Evolutionary conservation across 1,140 invertebrate genomes (phyloP).

Genomic region (Notospermus geniculatus): DNA sequence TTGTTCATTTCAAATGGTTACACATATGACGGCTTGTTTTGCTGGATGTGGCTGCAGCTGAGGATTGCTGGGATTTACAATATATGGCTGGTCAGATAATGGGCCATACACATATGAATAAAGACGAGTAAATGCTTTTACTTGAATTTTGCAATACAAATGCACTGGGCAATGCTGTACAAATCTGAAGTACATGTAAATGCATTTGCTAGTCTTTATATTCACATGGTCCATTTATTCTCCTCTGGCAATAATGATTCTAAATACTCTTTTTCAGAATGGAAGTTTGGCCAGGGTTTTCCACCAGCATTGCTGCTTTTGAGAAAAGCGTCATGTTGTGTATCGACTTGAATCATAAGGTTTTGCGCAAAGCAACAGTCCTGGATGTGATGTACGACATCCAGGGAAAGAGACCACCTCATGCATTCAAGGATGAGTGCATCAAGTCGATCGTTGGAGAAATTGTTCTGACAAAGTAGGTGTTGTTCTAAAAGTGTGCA

Average conservation of each 20-base stretch:
- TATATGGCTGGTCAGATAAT: too few species aligned
- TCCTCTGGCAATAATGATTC: too few species aligned
- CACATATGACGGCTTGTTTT: not conserved
- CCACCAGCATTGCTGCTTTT: constrained; percentile 77
- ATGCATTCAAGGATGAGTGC: constrained; percentile 61
- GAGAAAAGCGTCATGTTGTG: constrained; percentile 82
- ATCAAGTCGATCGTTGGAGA: constrained; percentile 65
- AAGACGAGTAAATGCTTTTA: too few species aligned
- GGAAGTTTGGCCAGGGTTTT: constrained; percentile 82
- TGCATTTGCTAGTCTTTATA: too few species aligned
- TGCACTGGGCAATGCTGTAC: too few species aligned
- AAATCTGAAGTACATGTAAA: too few species aligned
- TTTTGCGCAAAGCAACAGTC: constrained; percentile 75
- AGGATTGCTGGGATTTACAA: not conserved
- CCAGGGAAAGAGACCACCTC: constrained; percentile 54
- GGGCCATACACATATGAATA: too few species aligned
- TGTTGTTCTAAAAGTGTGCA: constrained; percentile 6
- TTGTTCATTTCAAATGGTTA: not conserved
- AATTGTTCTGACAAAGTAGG: constrained; percentile 72
- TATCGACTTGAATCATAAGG: constrained; percentile 78
- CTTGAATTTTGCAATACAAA: too few species aligned
- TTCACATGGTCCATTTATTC: too few species aligned
- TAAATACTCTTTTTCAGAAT: constrained; percentile 52
- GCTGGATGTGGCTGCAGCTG: not conserved
- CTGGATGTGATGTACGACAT: constrained; percentile 68